Base-by-base conservation (phyloP, 2,797 vertebrate genomes). In the Melanotaenia parkinsoni region DNA sequence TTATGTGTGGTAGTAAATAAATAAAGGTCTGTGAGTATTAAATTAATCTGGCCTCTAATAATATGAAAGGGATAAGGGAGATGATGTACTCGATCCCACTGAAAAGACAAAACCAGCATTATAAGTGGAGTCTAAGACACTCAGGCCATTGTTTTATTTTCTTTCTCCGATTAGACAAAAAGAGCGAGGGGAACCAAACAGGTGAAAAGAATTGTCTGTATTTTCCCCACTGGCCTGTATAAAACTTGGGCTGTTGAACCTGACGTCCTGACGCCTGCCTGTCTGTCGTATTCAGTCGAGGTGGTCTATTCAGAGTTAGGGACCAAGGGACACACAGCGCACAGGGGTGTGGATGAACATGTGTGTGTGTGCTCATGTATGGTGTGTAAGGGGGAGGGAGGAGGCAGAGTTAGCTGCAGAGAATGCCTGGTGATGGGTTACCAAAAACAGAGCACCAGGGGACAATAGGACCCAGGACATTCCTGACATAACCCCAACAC, bases 401-500 rank as follows among this genome's bases (percentile, higher is more conserved):
- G 76, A 79, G 82, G 85, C 86, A 33, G 80, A 62, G 64, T 53
- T 84, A 90, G 80, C 82, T 60, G 81, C 64, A 88, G 86, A 90
- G 89, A 92, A 92, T 91, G 90, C 89, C 83, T 90, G 92, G 91
- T 94, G 93, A 93, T 85, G 87, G 92, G 89, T 93, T 92, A 93
- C 93, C 92, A 92, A 91, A 93, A 93, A 92, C 92, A 92, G 91
- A 92, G 86, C 83, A 89, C 84, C 64, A 26, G 80, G 80, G 85
- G 86, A 91, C 92, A 93, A 94, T 92, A 77, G 89, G 90, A 90
- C 86, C 78, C 84, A 81, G 91, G 93, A 93, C 90, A 94, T 94
- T 94, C 93, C 93, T 93, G 91, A 92, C 92, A 93, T 94, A 93
- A 94, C 93, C 93, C 90, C 89, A 89, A 88, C 92, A 94, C 93